Base-by-base conservation (phyloP, 2,797 vertebrate genomes). In the Sciurus carolinensis region DNA sequence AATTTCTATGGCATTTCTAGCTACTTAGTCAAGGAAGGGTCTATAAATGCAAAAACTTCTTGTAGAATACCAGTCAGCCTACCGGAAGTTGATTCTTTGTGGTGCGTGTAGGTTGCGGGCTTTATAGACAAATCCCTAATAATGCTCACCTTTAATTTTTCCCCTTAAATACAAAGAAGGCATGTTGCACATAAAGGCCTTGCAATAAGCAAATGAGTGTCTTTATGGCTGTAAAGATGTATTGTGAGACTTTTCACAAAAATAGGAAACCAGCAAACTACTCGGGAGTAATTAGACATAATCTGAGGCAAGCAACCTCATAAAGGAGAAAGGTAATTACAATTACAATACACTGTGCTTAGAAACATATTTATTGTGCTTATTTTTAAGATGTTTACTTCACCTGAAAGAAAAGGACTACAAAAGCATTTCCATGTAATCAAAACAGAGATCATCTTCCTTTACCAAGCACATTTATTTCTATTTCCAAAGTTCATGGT, bases 1-100 rank as follows among this genome's bases (percentile, higher is more conserved):
- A 97, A 97, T 98, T 98, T 98, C 97, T 97, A 95, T 98, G 97
- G 97, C 92, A 97, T 98, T 98, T 97, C 96, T 95, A 97, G 98
- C 90, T 97, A 98, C 98, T 96, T 97, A 97, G 95, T 94, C 96
- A 92, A 96, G 97, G 82, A 97, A 98, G 98, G 98, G 97, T 98
- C 98, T 98, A 97, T 97, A 98, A 98, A 98, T 94, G 95, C 97
- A 97, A 97, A 96, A 98, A 98, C 98, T 98, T 98, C 98, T 97
- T 98, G 94, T 96, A 94, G 94, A 98, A 87, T 81, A 96, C 94
- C 93, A 98, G 96, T 77, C 90, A 96, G 97, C 88, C 97, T 98
- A 94, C 93, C 50, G 30, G 95, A 90, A 95, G 98, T 97, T 96
- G 98, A 97, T 98, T 98, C 96, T 97, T 94, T 79, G 94, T 90